Base-by-base conservation (phyloP, 2,888 invertebrate species). In the Cybosia mesomella region DNA sequence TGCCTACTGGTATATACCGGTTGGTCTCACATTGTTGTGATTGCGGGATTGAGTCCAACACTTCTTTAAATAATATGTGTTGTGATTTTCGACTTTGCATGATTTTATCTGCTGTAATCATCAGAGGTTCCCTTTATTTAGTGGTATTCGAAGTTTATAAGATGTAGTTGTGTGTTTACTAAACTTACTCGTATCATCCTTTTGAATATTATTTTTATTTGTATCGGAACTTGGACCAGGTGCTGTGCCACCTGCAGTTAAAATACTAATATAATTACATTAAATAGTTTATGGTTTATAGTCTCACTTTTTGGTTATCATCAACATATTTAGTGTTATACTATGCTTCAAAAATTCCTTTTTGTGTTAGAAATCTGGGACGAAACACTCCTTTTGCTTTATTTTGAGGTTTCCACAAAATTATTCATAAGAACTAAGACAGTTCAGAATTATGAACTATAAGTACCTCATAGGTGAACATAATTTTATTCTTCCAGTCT, bases 1-100 rank as follows among this genome's bases (percentile, higher is more conserved):
- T 85, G 13, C 75, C 64, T 63, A 83, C 81, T 15, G 80, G 72
- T n/a, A 71, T 55, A 24, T 75, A 79, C 43, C 74, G 80, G 21
- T 71, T 72, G n/a, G 66, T 67, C 57, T 70, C 77, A 9, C 22
- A 58, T 28, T 67, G 59, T 28, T 69, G 65, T 21, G 2, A 36
- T 55, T 24, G 59, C n/a, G 15, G 22, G 55, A 55, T n/a, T 7
- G 43, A 34, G 32, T 57, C 5, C 5, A 43, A 57, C 0, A 43
- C 22, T 32, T 55, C 61, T 32, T 22, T 57, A 0, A 36, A 28
- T n/a, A n/a, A 4, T 24, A 22, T 8, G 4, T 13, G 55, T 15
- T 9, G 34, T 13, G 54, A 10, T 18, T 22, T 54, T 18, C 18
- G 34, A 34, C 49, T 62, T 4, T 22, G 24, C n/a, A 39, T 39